Conservation (phyloP, 2,797 vertebrate genomes). For the Selene dorsalis region DNA sequence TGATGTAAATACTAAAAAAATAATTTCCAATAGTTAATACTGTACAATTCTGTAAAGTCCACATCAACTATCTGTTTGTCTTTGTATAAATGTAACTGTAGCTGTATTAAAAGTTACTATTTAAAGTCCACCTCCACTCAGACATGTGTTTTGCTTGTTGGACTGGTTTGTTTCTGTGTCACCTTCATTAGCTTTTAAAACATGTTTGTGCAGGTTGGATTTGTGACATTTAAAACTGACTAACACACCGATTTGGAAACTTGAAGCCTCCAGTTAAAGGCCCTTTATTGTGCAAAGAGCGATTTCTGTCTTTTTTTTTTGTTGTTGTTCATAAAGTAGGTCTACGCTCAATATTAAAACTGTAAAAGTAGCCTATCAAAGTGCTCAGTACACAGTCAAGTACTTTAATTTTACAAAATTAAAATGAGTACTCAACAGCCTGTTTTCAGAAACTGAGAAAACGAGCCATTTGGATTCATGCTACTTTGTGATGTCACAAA, state of each 20-base stretch:
- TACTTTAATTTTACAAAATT: too few relatives aligned
- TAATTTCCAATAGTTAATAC: conserved; percentile 44
- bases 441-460: too few relatives aligned
- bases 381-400: too few relatives aligned
- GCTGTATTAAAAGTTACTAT: conserved; percentile 72
- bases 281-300: too few relatives aligned
- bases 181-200: not conserved
- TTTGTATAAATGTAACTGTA: conserved; percentile 75
- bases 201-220: not conserved
- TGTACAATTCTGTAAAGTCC: conserved; percentile 56
- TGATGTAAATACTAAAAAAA: conserved; percentile 69
- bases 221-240: not conserved
- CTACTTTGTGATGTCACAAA: too few relatives aligned
- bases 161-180: not conserved
- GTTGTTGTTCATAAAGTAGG: too few relatives aligned
- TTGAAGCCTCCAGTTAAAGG: not conserved
- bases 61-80: conserved; percentile 64
- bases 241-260: not conserved
- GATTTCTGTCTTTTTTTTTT: too few relatives aligned
- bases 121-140: conserved; percentile 22
- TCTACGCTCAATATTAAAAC: too few relatives aligned
- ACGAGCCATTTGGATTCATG: too few relatives aligned
- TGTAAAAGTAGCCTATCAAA: too few relatives aligned
- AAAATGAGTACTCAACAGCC: too few relatives aligned
- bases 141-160: not conserved